Evolutionary conservation across 2,113 vertebrate genomes (phyloP), one percentile per base, ranked within the genome.

Genomic region (Mesembrinibis cayennensis): DNA sequence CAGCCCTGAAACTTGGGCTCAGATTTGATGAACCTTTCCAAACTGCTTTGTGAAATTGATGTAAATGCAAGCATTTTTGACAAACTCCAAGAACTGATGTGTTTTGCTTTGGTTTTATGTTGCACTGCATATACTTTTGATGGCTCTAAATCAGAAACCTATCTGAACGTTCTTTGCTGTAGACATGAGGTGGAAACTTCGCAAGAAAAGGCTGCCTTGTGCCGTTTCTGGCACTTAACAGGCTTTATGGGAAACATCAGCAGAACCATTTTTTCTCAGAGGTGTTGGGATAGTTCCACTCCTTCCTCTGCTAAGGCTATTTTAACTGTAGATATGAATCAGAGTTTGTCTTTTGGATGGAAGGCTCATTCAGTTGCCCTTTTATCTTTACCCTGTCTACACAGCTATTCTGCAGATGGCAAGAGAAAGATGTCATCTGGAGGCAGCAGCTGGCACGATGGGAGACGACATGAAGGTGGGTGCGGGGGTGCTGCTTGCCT

Each of bases 401-500:
- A 21, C 36, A 85, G 81, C 34, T 18, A 6, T 71, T 58, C 66
- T 87, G 82, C 92, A 92, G 79, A 45, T 65, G 94, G 69, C 44
- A 78, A 29, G 82, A 69, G 70, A 26, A 73, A 73, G 50, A 23
- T 66, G 58, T 85, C 83, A 83, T 45, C 55, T 93, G 93, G 82
- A 87, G 66, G 73, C 76, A 95, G 95, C 85, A 86, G 52, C 80
- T 94, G 95, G 81, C 59, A 73, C 0, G 1, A n/a, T 34, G 82
- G 85, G 69, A 89, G 62, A 40, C 3, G 36, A 50, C 2, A 10
- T n/a, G 63, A 62, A 47, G 79, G 82, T 69, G 89, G 59, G 63
- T 63, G 82, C 25, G 52, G 61, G 92, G 80, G 20, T 42, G 73
- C 73, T 34, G 91, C 95, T 96, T 32, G 50, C 93, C 94, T 94